phyloP scores from a whole-genome alignment of 1,140 invertebrate genomes.

The Drosophila kepulauana region DNA sequence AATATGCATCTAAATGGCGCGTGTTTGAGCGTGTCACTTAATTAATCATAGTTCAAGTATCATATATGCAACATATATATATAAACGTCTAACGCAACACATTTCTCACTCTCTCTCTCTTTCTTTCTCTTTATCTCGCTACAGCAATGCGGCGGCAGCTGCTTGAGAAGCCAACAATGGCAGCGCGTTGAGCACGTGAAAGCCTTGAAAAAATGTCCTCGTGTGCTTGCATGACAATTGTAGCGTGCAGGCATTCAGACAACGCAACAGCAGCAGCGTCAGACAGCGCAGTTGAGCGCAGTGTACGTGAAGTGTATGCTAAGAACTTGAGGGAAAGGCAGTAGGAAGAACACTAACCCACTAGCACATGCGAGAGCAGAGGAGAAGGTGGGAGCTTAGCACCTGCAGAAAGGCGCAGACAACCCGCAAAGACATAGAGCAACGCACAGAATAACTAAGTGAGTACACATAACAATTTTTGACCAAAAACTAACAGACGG shows the following conservation, averaged over 20 bases:
- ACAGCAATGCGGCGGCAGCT: constrained; percentile 42
- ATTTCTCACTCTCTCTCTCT: background rate
- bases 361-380: constrained; percentile 24
- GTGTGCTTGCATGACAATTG: constrained; percentile 81
- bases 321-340: constrained; percentile 58
- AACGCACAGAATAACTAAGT: constrained; percentile 77
- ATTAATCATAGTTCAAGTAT: constrained; percentile 70
- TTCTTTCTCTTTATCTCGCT: constrained; percentile 30
- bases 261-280: constrained; percentile 64
- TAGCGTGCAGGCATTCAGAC: constrained; percentile 80
- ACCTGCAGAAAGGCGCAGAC: constrained; percentile 68
- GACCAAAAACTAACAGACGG: constrained; percentile 36
- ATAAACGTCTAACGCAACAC: constrained; percentile 28
- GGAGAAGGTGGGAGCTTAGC: constrained; percentile 53
- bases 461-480: constrained; percentile 47
- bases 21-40: constrained; percentile 53
- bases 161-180: constrained; percentile 47
- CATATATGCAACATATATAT: constrained; percentile 16
- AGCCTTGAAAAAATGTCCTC: constrained; percentile 72
- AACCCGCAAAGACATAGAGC: constrained; percentile 45
- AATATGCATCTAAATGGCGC: constrained; percentile 69
- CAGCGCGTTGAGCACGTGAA: constrained; percentile 65
- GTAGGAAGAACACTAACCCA: constrained; percentile 38
- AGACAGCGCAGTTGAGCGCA: constrained; percentile 70
- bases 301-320: constrained; percentile 76